Evolutionary conservation across 2,888 invertebrate genomes (phyloP).

Genomic region (Dryadula phaetusa): DNA sequence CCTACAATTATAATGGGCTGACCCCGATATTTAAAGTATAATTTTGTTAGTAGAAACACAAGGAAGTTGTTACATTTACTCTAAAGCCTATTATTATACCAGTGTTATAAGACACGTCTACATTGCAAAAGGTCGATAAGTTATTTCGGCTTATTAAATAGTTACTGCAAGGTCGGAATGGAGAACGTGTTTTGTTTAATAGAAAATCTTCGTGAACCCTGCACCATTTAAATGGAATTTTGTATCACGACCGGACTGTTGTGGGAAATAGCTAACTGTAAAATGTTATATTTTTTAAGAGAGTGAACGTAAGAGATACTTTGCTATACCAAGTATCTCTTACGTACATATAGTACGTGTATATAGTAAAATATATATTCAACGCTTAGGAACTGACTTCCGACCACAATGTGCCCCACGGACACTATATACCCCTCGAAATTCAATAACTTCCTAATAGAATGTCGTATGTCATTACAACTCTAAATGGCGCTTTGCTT

Average conservation of each 20-base stretch:
- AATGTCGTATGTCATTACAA: conserved; percentile 31
- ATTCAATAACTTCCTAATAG: conserved; percentile 36
- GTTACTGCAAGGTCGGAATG: conserved; percentile 33
- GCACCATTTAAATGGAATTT: conserved; percentile 20
- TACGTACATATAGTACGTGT: background rate
- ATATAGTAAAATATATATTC: background rate
- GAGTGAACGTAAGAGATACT: background rate
- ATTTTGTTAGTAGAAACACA: conserved; percentile 16
- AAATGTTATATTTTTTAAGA: background rate
- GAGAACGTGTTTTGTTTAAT: conserved; percentile 32
- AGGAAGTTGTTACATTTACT: conserved; percentile 34
- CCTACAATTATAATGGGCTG: conserved; percentile 14
- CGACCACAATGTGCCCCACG: conserved; percentile 39
- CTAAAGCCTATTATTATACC: conserved; percentile 35
- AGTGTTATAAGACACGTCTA: conserved; percentile 44
- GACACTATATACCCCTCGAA: conserved; percentile 33
- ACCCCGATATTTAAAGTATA: conserved; percentile 34
- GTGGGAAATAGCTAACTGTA: background rate
- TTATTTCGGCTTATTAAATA: conserved; percentile 43
- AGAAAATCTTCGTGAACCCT: conserved; percentile 33
- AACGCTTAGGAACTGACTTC: conserved; percentile 35
- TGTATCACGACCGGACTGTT: conserved; percentile 17
- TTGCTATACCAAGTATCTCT: too few relatives aligned
- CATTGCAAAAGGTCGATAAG: conserved; percentile 45
- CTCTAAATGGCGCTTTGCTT: conserved; percentile 26